phyloP scores from a whole-genome alignment of 2,797 vertebrate species.

The Cirrhinus mrigala region DNA sequence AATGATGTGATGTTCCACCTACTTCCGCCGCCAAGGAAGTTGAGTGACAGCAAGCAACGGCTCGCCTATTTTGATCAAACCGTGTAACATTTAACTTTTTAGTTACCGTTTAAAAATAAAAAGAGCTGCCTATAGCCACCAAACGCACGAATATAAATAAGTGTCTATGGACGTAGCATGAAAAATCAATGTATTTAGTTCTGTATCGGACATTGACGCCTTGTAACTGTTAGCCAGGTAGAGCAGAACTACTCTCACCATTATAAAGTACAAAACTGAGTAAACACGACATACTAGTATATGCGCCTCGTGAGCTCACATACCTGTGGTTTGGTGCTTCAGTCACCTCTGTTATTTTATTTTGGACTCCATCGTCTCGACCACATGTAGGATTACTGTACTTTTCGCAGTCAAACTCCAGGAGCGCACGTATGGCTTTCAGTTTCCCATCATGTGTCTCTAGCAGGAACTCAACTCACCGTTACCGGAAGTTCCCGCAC shows the following conservation, averaged over 20 bases:
- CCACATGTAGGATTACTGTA: slow-evolving; percentile 42
- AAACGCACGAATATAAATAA: background rate
- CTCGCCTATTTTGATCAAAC: slow-evolving; percentile 15
- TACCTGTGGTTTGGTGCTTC: slow-evolving; percentile 61
- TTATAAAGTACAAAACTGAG: slow-evolving; percentile 38
- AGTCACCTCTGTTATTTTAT: slow-evolving; percentile 51
- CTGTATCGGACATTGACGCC: background rate
- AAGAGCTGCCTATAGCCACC: background rate
- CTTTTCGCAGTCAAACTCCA: slow-evolving; percentile 69
- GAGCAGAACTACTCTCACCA: background rate
- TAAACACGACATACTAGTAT: background rate
- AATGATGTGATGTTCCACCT: background rate
- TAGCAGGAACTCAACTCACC: slow-evolving; percentile 56
- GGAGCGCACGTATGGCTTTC: slow-evolving; percentile 51
- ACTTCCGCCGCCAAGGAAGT: background rate
- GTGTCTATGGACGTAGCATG: background rate
- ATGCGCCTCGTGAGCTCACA: slow-evolving; percentile 33
- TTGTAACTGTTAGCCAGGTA: slow-evolving; percentile 43
- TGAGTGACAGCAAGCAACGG: slow-evolving; percentile 45
- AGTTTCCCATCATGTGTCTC: slow-evolving; percentile 58
- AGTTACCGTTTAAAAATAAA: background rate
- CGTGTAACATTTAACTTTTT: slow-evolving; percentile 1
- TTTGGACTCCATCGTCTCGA: slow-evolving; percentile 58
- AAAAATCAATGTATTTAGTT: background rate
- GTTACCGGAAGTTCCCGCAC: slow-evolving; percentile 60